These are phyloP conservation scores for Malacosoma neustria DNA, from an alignment of 2,888 invertebrate species.

Conservation along the genomic window DNA sequence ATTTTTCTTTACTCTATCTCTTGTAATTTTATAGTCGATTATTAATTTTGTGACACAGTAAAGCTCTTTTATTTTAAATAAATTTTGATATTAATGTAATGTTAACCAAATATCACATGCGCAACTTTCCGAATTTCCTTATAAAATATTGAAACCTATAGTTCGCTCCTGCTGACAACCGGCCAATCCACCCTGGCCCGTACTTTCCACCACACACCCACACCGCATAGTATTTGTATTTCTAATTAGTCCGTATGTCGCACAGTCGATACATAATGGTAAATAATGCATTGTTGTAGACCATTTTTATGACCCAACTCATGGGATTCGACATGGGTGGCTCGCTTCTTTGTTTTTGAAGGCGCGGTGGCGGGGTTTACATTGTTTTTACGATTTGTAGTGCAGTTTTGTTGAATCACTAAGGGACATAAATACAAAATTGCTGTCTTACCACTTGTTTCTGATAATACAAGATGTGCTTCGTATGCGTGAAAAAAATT, in stretches of 20 bases:
- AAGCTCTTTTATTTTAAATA: too few species aligned
- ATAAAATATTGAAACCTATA: too few species aligned
- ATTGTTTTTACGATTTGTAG: slow-evolving; percentile 20
- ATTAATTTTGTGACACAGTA: too few species aligned
- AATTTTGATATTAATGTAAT: too few species aligned
- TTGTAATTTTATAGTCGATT: too few species aligned
- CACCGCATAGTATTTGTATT: slow-evolving; percentile 52
- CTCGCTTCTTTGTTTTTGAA: slow-evolving; percentile 11
- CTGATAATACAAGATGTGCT: too few species aligned
- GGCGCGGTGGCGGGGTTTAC: slow-evolving; percentile 19
- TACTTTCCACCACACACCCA: slow-evolving; percentile 49
- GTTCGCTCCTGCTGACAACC: background rate
- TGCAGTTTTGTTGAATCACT: slow-evolving; percentile 18
- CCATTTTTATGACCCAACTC: slow-evolving; percentile 59
- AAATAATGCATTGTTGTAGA: slow-evolving; percentile 71
- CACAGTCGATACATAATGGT: slow-evolving; percentile 69
- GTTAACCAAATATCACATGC: too few species aligned
- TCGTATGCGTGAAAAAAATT: too few species aligned
- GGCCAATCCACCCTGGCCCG: background rate
- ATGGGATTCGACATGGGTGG: slow-evolving; percentile 67
- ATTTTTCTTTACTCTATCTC: too few species aligned
- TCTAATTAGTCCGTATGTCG: slow-evolving; percentile 66
- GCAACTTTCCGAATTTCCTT: too few species aligned
- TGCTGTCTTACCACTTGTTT: too few species aligned
- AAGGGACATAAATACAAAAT: slow-evolving; percentile 13